Base-by-base conservation (phyloP, 2,113 vertebrate genomes). In the Centrocercus urophasianus region DNA sequence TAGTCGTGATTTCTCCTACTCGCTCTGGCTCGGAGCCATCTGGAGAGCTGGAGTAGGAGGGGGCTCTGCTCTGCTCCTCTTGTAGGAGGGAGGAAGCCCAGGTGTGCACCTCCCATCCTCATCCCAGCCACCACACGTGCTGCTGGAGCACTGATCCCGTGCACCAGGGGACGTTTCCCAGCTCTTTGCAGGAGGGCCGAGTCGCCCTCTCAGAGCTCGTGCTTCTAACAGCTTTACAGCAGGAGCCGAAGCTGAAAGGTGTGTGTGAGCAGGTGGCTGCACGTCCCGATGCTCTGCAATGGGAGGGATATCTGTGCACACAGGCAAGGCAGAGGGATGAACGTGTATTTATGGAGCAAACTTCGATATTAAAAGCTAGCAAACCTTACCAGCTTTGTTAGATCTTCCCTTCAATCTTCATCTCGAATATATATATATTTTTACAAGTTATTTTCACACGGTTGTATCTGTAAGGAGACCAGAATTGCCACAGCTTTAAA, bases 1-100 rank as follows among this genome's bases (percentile, higher is more conserved):
- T 93, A 92, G 95, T 94, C 76, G 61, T 94, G 93, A 96, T 90
- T 96, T 95, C 93, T 96, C 88, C 96, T 94, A 93, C 92, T 95
- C 86, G 1, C 86, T 88, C 88, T 83, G 92, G 65, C 90, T 95
- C 71, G 56, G 93, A 96, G 38, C 0, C 69, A 52, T 30, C 69
- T 50, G 19, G 11, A 94, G 56, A 86, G 95, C 83, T 73, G 59
- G 95, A 93, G 90, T 90, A 70, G 93, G 95, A 93, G 83, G 86
- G 90, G 83, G 42, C 66, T 86, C 66, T 86, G 88, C 88, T 94
- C 65, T 83, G 86, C 65, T 93, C n/a, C 59, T 50, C 88, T 38
- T 3, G 12, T 6, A 45, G 28, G 16, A 86, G 38, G 40, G 47
- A 72, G 36, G 85, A 83, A 71, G 9, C 32, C 19, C 86, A 0